Conservation (phyloP, 1,140 invertebrate genomes). For the Nylanderia fulva region DNA sequence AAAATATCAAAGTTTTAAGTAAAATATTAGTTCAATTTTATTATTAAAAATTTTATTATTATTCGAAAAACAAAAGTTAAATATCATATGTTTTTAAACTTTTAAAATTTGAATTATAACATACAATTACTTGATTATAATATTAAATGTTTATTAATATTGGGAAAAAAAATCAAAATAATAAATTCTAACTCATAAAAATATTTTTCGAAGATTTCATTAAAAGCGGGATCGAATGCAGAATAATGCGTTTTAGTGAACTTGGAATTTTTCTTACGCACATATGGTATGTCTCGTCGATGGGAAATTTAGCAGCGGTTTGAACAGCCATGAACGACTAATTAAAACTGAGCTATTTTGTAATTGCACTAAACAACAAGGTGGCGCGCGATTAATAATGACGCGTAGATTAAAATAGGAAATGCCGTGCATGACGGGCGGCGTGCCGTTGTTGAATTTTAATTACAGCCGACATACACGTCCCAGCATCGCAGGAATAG, state of each 20-base stretch:
- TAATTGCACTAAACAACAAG: conserved; percentile 37
- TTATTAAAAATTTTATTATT: background rate
- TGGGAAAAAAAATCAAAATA: background rate
- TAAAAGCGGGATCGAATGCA: background rate
- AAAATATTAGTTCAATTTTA: background rate
- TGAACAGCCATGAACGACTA: background rate
- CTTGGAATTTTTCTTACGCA: background rate
- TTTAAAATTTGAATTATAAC: background rate
- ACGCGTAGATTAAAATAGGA: conserved; percentile 48
- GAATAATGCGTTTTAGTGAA: background rate
- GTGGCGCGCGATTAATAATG: conserved; percentile 38
- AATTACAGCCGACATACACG: conserved; percentile 52
- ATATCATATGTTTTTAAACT: background rate
- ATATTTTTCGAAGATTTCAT: conserved; percentile 21
- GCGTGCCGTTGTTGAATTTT: conserved; percentile 52
- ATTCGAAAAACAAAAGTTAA: background rate
- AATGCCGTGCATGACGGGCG: conserved; percentile 35
- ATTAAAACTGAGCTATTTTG: conserved; percentile 32
- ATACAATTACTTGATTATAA: background rate
- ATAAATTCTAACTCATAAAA: background rate
- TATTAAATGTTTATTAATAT: too few species aligned
- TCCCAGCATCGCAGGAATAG: conserved; percentile 29
- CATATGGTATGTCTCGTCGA: background rate
- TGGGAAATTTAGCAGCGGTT: background rate
- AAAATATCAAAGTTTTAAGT: background rate